Base-by-base conservation (phyloP, 2,888 invertebrate species). In the Sarcophaga rosellei region DNA sequence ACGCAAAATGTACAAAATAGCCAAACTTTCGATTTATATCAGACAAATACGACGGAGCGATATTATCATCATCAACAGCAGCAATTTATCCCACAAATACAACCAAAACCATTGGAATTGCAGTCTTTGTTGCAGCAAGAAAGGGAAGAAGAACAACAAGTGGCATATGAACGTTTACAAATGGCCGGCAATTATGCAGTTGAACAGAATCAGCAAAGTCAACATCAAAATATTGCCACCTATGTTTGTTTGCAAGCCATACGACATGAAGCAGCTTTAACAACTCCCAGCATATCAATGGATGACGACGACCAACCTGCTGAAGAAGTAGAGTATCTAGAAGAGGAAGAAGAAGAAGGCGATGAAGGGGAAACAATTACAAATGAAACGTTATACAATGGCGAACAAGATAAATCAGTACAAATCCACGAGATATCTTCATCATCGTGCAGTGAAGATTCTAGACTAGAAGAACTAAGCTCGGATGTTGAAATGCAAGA, bases 341-440 rank as follows among this genome's bases (percentile, higher is more conserved):
- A 78, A 21, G 85, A 74, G 11, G 73, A 59, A 5, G 47, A 15
- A 10, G 65, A 69, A 15, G 81, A 79, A 44, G 23, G 77, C 1
- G 77, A 47, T 45, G 74, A 80, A 15, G 63, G 65, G 2, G 79
- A 75, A 8, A 62, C 47, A 6, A 25, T 72, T 45, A 25, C 23
- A 11, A 10, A 59, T 4, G 79, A 83, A 10, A 25, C 15, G 4
- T 53, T 17, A 15, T 53, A 5, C 17, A 53, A 17, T 47, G 17
- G 65, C 21, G 82, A 35, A 59, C 68, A 78, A 85, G 94, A 94
- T 87, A 93, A 92, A 84, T 91, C 94, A 57, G 95, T 95, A 65
- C 95, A 96, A 92, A 95, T 95, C 88, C 95, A 95, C 91, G 95
- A 96, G 91, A 95, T 96, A 21, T 95, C 95, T 1, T 95, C 95